Conservation (phyloP, 64 coral and sea anemone species). For the Montipora sp. region DNA sequence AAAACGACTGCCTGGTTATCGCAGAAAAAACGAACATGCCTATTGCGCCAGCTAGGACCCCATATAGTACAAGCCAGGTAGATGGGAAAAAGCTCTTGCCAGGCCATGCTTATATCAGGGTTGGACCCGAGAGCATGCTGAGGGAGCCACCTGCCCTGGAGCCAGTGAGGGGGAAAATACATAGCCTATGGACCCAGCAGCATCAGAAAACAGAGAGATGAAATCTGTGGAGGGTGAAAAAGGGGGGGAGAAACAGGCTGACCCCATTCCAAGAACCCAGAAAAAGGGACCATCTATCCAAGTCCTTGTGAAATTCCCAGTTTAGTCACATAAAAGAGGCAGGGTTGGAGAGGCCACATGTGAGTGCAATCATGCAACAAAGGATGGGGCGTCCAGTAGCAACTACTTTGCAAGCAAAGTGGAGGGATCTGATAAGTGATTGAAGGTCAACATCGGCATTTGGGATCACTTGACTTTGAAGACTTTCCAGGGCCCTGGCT, state of each 20-base stretch:
- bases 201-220: background rate
- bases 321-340: constrained; percentile 6
- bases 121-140: background rate
- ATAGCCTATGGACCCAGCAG: background rate
- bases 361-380: background rate
- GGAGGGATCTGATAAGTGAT: too few relatives aligned
- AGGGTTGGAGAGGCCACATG: background rate
- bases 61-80: background rate
- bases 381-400: constrained; percentile 39
- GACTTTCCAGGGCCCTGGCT: too few relatives aligned
- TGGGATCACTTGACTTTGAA: too few relatives aligned
- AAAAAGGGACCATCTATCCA: constrained; percentile 33
- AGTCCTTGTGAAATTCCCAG: constrained; percentile 14
- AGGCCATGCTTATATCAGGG: constrained; percentile 24
- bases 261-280: background rate
- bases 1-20: background rate
- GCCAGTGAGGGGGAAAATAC: constrained; percentile 3
- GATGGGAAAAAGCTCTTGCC: constrained; percentile 1
- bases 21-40: background rate
- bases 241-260: background rate
- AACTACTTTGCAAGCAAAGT: constrained; percentile 42
- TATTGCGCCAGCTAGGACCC: background rate
- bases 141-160: background rate
- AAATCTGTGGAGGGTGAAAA: background rate
- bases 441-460: too few relatives aligned